Percentiles rank a stretch among this genome's conserved stretches.
These are phyloP conservation scores for Grapholita molesta DNA, from an alignment of 1,140 invertebrate genomes.

Conservation along the genomic window DNA sequence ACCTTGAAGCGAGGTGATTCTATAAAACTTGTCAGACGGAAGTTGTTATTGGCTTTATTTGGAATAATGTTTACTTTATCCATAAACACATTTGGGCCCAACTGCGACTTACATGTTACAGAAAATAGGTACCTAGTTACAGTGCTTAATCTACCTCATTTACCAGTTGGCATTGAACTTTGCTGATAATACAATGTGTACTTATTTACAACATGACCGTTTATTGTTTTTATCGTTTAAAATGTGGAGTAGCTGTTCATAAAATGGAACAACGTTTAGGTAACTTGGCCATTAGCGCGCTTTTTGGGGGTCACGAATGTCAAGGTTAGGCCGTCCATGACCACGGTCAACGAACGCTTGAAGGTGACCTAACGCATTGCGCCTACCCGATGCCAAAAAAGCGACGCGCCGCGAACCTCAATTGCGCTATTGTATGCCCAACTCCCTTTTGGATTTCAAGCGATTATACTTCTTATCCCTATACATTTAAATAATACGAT, in stretches of 20 bases:
- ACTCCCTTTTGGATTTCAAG: background rate
- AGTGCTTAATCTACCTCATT: too few species aligned
- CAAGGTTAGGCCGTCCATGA: slow-evolving; percentile 60
- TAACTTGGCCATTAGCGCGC: slow-evolving; percentile 21
- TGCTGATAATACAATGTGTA: too few species aligned
- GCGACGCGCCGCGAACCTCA: background rate
- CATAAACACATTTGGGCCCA: background rate
- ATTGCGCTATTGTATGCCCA: background rate
- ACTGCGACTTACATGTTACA: too few species aligned
- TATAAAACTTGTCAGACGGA: background rate
- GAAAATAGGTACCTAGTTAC: too few species aligned
- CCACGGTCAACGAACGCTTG: slow-evolving; percentile 71
- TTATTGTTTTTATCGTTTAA: background rate
- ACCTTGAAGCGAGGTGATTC: background rate
- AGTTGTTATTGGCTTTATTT: background rate
- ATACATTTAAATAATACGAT: background rate
- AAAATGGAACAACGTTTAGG: background rate
- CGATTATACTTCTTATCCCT: background rate
- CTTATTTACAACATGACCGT: background rate
- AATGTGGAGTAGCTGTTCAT: background rate
- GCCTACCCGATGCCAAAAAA: background rate
- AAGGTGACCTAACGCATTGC: slow-evolving; percentile 55
- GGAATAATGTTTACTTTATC: background rate
- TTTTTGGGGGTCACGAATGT: slow-evolving; percentile 26
- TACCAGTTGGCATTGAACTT: too few species aligned